Evolutionary conservation across 2,113 vertebrate genomes (phyloP), one percentile per base, ranked within the genome.

Genomic region (Thamnaconus septentrionalis): DNA sequence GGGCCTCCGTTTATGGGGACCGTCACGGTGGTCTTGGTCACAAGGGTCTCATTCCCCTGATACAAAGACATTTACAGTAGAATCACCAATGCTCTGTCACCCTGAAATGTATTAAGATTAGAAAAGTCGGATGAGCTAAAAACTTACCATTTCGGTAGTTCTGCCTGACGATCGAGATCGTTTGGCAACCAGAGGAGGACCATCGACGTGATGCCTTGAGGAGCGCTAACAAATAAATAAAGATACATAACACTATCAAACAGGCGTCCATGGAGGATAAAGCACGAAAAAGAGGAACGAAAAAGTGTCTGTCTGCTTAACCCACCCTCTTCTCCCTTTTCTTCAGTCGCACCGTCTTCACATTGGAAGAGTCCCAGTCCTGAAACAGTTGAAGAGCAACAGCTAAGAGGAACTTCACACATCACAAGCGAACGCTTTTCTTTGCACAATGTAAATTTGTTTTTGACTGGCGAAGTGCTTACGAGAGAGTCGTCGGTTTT

Each of bases 401-500:
- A 49, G 1, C 47, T 8, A 0, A 53, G 12, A 18, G 3, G 1
- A 11, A 5, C 0, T 55, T 7, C 1, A 50, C 8, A 11, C n/a
- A 11, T 11, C 3, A 8, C 9, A n/a, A 48, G n/a, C 11, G 8
- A 10, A 31, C 18, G 5, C 47, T 42, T 45, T 2, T 56, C 3
- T 42, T 43, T 5, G 12, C 5, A 7, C 7, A 5, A 53, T 53
- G 1, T 8, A 9, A 31, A 31, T 31, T 31, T 31, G 18, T 31
- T 31, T 31, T 31, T 31, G 18, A 31, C 18, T 31, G 18, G 8
- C 3, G n/a, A 58, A 48, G 12, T 4, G 75, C 86, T 89, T 94
- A 98, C 97, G 86, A 99, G 77, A 3, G 96, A 98, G 80, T 99
- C 97, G 64, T 99, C 96, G 0, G 96, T 96, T 91, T 97, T 96